Conservation (phyloP, 1,140 invertebrate genomes). For the Drosophila kepulauana region DNA sequence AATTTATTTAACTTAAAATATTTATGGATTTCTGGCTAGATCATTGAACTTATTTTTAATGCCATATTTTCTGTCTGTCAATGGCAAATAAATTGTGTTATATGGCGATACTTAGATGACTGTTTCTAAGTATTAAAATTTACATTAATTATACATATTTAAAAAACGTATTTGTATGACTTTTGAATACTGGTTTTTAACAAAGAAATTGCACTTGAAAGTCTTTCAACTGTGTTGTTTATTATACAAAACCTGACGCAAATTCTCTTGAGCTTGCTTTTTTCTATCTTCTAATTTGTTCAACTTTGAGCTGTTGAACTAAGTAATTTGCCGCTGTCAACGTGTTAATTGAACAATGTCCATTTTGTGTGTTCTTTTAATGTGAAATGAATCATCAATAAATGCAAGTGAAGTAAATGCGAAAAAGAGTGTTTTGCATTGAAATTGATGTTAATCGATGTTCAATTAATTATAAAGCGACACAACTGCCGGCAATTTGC, state of each 20-base stretch:
- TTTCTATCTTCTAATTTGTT: neutral
- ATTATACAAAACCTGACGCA: neutral
- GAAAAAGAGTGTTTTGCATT: conserved; percentile 12
- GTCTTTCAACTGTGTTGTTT: neutral
- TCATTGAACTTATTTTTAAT: conserved; percentile 6
- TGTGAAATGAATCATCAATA: neutral
- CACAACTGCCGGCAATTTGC: conserved; percentile 43
- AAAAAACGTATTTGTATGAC: neutral
- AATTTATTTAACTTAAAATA: neutral
- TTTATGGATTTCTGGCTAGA: conserved; percentile 14
- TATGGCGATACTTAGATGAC: neutral
- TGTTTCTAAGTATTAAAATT: neutral
- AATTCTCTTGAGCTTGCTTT: neutral
- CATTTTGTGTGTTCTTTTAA: conserved; percentile 10
- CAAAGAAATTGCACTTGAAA: conserved; percentile 10
- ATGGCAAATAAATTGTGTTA: neutral
- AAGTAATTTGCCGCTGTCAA: conserved; percentile 27
- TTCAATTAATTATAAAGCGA: conserved; percentile 49
- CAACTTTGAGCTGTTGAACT: neutral
- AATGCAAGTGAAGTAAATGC: neutral
- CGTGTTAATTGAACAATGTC: conserved; percentile 32
- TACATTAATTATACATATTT: neutral
- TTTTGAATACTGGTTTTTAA: neutral
- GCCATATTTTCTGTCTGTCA: neutral
- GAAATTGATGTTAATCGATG: conserved; percentile 42